Evolutionary conservation across 2,888 invertebrate genomes (phyloP), one percentile per base, ranked within the genome.

Genomic region (Gastrophysa polygoni): DNA sequence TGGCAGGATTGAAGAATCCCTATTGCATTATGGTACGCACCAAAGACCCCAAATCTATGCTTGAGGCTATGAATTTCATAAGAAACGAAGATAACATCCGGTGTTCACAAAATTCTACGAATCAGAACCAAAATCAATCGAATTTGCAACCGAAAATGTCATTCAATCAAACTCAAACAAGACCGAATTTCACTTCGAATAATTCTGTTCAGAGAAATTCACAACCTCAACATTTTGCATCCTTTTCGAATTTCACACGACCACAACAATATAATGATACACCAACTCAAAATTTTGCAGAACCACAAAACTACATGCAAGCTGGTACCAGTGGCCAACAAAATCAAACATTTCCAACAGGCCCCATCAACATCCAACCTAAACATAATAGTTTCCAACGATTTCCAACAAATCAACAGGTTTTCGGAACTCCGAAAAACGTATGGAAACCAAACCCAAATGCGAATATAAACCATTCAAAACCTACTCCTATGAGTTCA

Each of bases 1-100:
- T 34, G 32, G 59, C 47, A 47, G 47, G 59, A 4, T 54, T 59
- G 47, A 52, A 32, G 17, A 59, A 59, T 47, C 54, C 59, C 16
- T 44, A 18, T 32, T 11, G 16, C 7, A 44, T 16, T 14, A 44
- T 44, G 44, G 44, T 44, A 14, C 44, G 18, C 10, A 44, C 44
- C 44, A 44, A 44, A 14, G 18, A 44, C 8, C 44, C 44, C 2
- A 7, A 44, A 44, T 14, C 44, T 6, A 44, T 44, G 44, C 2
- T 44, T 2, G 44, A 44, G 44, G 44, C 18, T 14, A 44, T 44
- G 16, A 44, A 44, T 10, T 44, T 44, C 44, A 44, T 44, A 5
- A 44, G 44, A 10, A 44, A 44, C 2, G 44, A 44, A 44, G 10
- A 16, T 44, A 14, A 44, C 16, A 16, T 38, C 10, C 3, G 10